Evolutionary conservation across 35 echinoderm and acorn worm species (phyloP).

Genomic region (Strongylocentrotus purpuratus): DNA sequence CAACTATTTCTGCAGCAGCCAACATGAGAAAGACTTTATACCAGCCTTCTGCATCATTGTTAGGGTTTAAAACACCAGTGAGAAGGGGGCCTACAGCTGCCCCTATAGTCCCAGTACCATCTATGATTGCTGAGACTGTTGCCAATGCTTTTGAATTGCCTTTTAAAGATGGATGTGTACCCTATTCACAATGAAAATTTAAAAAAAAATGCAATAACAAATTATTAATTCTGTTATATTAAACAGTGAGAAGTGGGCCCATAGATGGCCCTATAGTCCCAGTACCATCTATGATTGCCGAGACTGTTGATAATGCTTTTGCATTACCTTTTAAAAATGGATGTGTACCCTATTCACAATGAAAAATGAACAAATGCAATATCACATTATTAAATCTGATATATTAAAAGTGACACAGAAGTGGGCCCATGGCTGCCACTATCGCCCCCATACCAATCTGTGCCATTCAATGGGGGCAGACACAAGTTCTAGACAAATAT

Average conservation of each 20-base stretch:
- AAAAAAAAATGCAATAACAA: not conserved
- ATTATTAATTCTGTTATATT: no score
- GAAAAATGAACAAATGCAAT: not conserved
- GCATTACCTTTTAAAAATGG: constrained; percentile 83
- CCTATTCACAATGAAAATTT: constrained; percentile 53
- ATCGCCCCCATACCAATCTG: constrained; percentile 80
- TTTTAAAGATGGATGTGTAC: constrained; percentile 84
- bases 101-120: constrained; percentile 97
- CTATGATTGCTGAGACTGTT: constrained; percentile 93
- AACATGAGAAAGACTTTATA: constrained; percentile 83
- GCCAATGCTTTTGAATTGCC: constrained; percentile 94
- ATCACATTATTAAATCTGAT: not conserved
- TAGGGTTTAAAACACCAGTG: constrained; percentile 78
- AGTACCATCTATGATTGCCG: constrained; percentile 97
- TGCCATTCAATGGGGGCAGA: no score
- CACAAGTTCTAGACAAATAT: no score
- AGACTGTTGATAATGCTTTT: constrained; percentile 87
- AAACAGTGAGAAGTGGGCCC: constrained; percentile 81
- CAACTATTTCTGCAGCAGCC: constrained; percentile 70
- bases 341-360: constrained; percentile 82
- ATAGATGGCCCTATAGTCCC: constrained; percentile 89
- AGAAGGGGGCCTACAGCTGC: constrained; percentile 91
- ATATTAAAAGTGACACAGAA: constrained; percentile 53
- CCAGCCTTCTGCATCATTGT: constrained; percentile 55
- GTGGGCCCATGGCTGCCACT: constrained; percentile 85